phyloP scores from a whole-genome alignment of 2,888 invertebrate species.

The Xestia xanthographa region DNA sequence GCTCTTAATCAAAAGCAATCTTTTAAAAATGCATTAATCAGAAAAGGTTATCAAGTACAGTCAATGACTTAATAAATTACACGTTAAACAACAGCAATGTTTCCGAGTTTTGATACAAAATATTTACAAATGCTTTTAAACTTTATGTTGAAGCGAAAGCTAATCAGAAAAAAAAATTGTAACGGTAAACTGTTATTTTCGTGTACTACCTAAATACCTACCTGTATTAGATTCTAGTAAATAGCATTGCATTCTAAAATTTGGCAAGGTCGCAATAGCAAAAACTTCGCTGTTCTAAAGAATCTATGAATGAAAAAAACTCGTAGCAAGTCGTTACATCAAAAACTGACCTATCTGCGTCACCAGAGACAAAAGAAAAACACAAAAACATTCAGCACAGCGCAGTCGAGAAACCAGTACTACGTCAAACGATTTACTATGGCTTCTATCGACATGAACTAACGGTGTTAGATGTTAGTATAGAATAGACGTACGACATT shows the following conservation, averaged over 20 bases:
- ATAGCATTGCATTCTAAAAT: not conserved
- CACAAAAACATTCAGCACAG: constrained; percentile 22
- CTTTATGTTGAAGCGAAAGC: not conserved
- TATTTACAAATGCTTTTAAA: not conserved
- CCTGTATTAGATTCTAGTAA: not conserved
- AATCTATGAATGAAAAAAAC: not conserved
- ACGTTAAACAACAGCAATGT: not conserved
- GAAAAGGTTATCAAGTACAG: constrained; percentile 4
- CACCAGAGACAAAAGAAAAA: constrained; percentile 24
- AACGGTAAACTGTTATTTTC: not conserved
- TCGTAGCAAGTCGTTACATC: not conserved
- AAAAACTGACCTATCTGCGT: constrained; percentile 30
- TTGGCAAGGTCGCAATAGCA: not conserved
- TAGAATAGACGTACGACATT: not conserved
- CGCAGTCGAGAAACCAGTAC: not conserved
- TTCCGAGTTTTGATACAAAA: not conserved
- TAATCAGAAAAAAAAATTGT: not conserved
- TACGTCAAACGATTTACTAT: not conserved
- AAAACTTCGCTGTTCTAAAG: not conserved
- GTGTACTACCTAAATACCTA: not conserved
- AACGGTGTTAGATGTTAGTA: constrained; percentile 40
- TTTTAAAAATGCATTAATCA: not conserved
- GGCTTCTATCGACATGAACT: constrained; percentile 33
- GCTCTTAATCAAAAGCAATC: not conserved
- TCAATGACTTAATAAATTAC: not conserved